Evolutionary conservation across 2,888 invertebrate genomes (phyloP), one percentile per base, ranked within the genome.

Genomic region (Calameuta filiformis): DNA sequence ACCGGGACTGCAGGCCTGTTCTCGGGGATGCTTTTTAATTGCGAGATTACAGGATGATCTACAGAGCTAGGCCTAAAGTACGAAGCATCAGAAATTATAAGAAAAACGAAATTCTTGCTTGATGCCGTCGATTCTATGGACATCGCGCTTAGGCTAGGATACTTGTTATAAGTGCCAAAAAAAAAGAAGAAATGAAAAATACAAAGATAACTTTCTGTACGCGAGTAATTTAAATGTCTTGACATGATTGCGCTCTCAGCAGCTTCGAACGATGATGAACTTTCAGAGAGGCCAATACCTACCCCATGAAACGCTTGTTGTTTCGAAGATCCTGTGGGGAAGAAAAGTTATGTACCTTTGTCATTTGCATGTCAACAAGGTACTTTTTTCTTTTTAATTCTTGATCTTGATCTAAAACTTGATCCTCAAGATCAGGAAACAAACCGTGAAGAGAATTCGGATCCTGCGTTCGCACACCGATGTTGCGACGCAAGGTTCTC

Each of bases 181-280:
- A 35, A 77, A 31, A 76, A 69, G 73, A 37, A 34, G 73, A 23
- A 31, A 15, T 69, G 3, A 11, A 31, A 76, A n/a, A 69, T 23
- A 56, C 23, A 56, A 23, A 56, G 56, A 56, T 23, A 23, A 15
- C 33, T 69, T 35, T 78, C 79, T 75, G 68, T 69, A 73, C 75
- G 75, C 69, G 80, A 85, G 81, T 80, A 80, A 81, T 82, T 75
- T 71, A 76, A 81, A 69, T 79, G 81, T 79, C 78, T 76, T 73
- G 75, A 69, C 37, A 6, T 12, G 15, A 68, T 68, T 23, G 68
- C 56, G 23, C 56, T 56, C 9, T 56, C 9, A 56, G 9, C 56
- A 56, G 23, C 23, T 56, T 56, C 23, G 56, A 56, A 23, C 23
- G 9, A 1, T 56, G 56, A 56, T 56, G 56, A 23, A 23, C 9